Evolutionary conservation across 2,888 invertebrate genomes (phyloP).

Genomic region (Drosophila percnosoma): DNA sequence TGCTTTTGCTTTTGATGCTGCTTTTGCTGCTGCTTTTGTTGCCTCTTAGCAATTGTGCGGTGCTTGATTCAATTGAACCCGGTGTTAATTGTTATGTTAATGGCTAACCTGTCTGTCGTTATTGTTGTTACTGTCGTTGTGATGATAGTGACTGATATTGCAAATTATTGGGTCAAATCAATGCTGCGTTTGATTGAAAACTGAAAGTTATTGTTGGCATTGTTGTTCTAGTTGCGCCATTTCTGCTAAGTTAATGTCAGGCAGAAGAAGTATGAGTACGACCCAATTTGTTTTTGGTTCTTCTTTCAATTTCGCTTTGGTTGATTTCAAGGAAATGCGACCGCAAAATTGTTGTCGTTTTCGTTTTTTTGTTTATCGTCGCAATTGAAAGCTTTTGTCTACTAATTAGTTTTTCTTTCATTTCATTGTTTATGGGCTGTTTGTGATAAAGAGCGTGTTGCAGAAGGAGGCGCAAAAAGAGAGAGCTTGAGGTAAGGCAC

Average conservation of each 20-base stretch:
- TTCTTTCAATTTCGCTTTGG: slow-evolving; percentile 10
- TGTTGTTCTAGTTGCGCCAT: not conserved
- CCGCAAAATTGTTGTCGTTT: slow-evolving; percentile 16
- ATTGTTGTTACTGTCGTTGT: slow-evolving; percentile 18
- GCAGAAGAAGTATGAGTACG: slow-evolving; percentile 19
- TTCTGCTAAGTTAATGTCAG: slow-evolving; percentile 34
- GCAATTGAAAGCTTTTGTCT: slow-evolving; percentile 17
- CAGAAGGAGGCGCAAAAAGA: not conserved
- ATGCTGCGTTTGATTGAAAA: slow-evolving; percentile 63
- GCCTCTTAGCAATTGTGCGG: slow-evolving; percentile 12
- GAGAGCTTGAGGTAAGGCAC: not conserved
- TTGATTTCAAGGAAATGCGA: slow-evolving; percentile 18
- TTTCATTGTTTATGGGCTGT: slow-evolving; percentile 8
- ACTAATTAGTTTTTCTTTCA: slow-evolving; percentile 1
- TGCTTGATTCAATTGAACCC: slow-evolving; percentile 69
- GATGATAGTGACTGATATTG: slow-evolving; percentile 24
- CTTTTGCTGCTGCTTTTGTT: slow-evolving; percentile 1
- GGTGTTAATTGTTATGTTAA: slow-evolving; percentile 68
- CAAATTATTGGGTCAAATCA: slow-evolving; percentile 62
- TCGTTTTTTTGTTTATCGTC: slow-evolving; percentile 15
- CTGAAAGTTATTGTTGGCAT: slow-evolving; percentile 38
- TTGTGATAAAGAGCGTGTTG: slow-evolving; percentile 4
- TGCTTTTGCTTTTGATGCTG: slow-evolving; percentile 3
- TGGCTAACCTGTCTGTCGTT: slow-evolving; percentile 23
- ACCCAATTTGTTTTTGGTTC: slow-evolving; percentile 36